Conservation (phyloP, 2,888 invertebrate genomes). For the Agonopterix subpropinquella region DNA sequence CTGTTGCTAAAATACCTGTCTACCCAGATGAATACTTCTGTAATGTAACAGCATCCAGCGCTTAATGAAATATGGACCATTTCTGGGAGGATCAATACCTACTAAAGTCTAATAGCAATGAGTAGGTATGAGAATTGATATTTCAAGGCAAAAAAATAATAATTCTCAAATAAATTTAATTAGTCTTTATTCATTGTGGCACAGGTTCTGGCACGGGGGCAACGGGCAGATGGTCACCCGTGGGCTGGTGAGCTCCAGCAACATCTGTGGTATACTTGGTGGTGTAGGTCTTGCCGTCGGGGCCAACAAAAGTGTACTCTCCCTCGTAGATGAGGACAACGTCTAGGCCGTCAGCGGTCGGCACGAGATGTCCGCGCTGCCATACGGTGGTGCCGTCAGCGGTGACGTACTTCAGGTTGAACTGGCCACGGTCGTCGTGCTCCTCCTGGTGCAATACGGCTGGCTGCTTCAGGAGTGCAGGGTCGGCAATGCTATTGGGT, state of each 20-base stretch:
- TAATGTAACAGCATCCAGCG: too few relatives aligned
- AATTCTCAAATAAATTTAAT: too few relatives aligned
- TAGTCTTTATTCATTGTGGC: background rate
- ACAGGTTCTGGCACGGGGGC: constrained; percentile 10
- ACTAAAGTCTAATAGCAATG: too few relatives aligned
- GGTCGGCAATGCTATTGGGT: background rate
- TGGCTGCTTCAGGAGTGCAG: constrained; percentile 20
- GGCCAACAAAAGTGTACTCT: constrained; percentile 29
- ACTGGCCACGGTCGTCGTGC: constrained; percentile 39
- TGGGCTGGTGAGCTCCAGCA: constrained; percentile 27
- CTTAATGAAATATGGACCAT: too few relatives aligned
- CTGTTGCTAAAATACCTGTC: too few relatives aligned
- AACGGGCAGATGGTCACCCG: constrained; percentile 22
- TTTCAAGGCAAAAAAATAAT: too few relatives aligned
- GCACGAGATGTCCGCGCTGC: constrained; percentile 33
- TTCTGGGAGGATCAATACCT: too few relatives aligned
- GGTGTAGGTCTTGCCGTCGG: constrained; percentile 28
- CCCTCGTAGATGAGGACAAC: constrained; percentile 34
- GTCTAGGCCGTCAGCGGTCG: constrained; percentile 24
- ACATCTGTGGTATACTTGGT: constrained; percentile 29
- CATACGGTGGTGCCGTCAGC: constrained; percentile 38
- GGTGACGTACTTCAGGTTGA: constrained; percentile 36
- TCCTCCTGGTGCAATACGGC: constrained; percentile 37
- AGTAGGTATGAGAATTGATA: too few relatives aligned
- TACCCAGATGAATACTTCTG: too few relatives aligned